Conservation (phyloP, 2,797 vertebrate species). For the Cossypha heuglini region DNA sequence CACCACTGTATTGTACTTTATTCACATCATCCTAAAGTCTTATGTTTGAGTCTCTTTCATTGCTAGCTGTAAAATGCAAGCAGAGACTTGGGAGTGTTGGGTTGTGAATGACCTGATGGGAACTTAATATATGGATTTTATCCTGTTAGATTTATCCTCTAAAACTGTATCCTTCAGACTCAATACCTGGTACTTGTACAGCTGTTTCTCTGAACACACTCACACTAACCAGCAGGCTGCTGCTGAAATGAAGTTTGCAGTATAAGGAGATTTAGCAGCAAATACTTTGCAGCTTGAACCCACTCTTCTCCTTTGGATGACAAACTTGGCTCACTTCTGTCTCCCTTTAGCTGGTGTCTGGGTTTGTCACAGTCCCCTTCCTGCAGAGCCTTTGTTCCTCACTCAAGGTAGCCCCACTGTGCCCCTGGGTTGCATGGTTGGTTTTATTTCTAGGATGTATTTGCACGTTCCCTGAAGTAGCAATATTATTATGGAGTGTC, state of each 20-base stretch:
- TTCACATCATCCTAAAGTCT: neutral
- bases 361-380: conserved; percentile 72
- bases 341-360: conserved; percentile 72
- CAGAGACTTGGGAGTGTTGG: neutral
- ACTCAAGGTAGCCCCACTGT: conserved; percentile 74
- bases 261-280: neutral
- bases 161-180: neutral
- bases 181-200: rapidly evolving
- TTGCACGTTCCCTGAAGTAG: conserved; percentile 64
- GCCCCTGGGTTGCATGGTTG: conserved; percentile 31
- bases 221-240: neutral
- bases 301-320: conserved; percentile 22
- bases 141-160: neutral
- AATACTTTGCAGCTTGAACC: neutral
- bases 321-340: conserved; percentile 59
- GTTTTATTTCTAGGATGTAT: conserved; percentile 24
- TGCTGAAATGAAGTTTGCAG: neutral
- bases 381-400: conserved; percentile 68
- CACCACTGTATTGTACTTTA: neutral
- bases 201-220: neutral
- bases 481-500: neutral
- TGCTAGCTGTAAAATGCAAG: neutral
- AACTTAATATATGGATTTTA: neutral
- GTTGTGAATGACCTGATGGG: neutral
- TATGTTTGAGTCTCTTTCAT: neutral